Evolutionary conservation across 2,113 vertebrate species (phyloP).

Genomic region (Ochotona princeps): DNA sequence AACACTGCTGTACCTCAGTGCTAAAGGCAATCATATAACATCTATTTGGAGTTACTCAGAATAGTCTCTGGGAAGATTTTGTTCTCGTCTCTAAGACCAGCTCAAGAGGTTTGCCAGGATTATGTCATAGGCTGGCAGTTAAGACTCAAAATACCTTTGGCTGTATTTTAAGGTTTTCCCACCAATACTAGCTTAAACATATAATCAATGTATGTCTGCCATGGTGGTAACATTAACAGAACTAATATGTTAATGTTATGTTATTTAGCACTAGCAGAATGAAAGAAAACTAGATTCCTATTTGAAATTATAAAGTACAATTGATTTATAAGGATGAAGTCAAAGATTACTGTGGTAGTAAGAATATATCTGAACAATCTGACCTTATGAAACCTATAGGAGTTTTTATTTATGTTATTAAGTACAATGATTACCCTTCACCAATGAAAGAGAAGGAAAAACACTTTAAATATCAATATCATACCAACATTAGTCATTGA

Average conservation of each 20-base stretch:
- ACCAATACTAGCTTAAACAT: slow-evolving; percentile 11
- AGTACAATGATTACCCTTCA: not conserved
- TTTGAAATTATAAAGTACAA: not conserved
- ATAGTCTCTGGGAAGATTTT: not conserved
- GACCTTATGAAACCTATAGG: not conserved
- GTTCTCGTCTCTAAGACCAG: not conserved
- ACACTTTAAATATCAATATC: not conserved
- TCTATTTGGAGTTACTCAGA: not conserved
- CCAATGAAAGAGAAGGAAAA: slow-evolving; percentile 15
- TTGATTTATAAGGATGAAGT: not conserved
- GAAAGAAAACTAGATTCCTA: not conserved
- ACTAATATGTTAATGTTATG: not conserved
- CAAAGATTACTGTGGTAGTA: not conserved
- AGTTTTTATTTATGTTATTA: slow-evolving; percentile 5
- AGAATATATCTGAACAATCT: not conserved
- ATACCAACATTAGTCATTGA: not conserved
- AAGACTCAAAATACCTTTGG: not conserved
- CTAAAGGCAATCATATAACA: not conserved
- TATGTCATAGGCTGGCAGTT: not conserved
- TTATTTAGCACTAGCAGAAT: not conserved
- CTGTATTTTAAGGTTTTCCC: not conserved
- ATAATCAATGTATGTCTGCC: slow-evolving; percentile 25
- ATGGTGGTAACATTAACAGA: slow-evolving; percentile 20
- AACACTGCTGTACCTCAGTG: not conserved
- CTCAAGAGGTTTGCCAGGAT: not conserved